A percentile compares a stretch with the other conserved stretches of the same genome.
These are phyloP conservation scores for Seira ritae DNA, from an alignment of 2,888 invertebrate genomes.

Conservation along the genomic window DNA sequence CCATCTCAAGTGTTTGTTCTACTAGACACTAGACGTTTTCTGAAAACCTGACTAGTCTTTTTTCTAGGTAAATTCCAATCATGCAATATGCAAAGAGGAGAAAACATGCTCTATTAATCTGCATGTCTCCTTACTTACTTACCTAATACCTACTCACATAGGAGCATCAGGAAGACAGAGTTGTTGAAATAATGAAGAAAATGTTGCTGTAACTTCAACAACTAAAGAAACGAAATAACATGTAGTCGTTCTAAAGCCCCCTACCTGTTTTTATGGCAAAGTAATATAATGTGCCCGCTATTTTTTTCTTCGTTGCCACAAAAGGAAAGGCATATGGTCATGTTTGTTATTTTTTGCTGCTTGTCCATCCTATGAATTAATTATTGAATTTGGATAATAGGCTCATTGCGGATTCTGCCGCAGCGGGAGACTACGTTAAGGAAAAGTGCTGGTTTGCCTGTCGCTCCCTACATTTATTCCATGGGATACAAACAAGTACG, in stretches of 20 bases:
- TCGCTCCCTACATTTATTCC: neutral
- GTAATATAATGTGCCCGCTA: neutral
- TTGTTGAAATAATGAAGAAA: constrained; percentile 3
- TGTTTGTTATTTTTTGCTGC: constrained; percentile 17
- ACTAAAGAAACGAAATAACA: neutral
- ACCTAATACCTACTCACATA: neutral
- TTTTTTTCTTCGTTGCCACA: neutral
- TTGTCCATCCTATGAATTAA: constrained; percentile 43
- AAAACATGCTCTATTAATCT: neutral
- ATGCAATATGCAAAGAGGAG: neutral
- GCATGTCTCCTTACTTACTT: neutral
- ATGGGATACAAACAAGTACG: neutral
- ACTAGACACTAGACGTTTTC: too few species aligned
- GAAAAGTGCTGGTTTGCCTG: neutral
- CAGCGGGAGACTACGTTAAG: neutral
- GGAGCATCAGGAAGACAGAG: neutral
- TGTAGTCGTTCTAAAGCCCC: neutral
- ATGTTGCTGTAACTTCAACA: neutral
- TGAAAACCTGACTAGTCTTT: neutral
- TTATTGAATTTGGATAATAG: constrained; percentile 45
- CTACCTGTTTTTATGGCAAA: neutral
- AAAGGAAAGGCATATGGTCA: constrained; percentile 24
- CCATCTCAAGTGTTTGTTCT: too few species aligned
- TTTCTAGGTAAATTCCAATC: constrained; percentile 14
- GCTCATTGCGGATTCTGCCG: constrained; percentile 28